Percentiles rank a stretch among this genome's conserved stretches.
These are phyloP conservation scores for Hemicordylus capensis DNA, from an alignment of 2,113 vertebrate genomes.

Conservation along the genomic window DNA sequence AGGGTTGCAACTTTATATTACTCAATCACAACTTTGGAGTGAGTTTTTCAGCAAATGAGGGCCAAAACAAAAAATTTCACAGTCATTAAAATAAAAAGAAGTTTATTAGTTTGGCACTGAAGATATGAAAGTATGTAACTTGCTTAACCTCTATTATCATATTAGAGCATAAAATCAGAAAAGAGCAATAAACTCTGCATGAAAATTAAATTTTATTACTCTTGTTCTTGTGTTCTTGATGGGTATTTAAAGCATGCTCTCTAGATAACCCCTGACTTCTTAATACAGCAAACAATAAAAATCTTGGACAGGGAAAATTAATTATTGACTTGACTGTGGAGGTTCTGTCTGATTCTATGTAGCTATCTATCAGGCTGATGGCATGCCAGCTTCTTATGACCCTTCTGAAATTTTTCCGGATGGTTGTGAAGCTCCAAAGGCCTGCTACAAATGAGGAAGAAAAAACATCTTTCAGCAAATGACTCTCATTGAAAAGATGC, in stretches of 20 bases:
- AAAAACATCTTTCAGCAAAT: slow-evolving; percentile 32
- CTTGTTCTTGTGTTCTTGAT: slow-evolving; percentile 13
- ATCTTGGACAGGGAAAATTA: slow-evolving; percentile 21
- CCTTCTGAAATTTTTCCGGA: slow-evolving; percentile 2
- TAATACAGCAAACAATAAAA: slow-evolving; percentile 22
- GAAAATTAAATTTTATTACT: slow-evolving; percentile 5
- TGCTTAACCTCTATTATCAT: slow-evolving; percentile 18
- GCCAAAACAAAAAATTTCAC: not conserved
- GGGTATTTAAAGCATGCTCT: not conserved
- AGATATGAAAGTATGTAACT: not conserved
- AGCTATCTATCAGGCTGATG: not conserved
- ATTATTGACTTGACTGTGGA: not conserved
- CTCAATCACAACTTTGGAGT: not conserved
- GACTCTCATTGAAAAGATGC: slow-evolving; percentile 38
- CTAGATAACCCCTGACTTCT: not conserved
- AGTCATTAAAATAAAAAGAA: slow-evolving; percentile 4
- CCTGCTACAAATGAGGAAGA: slow-evolving; percentile 39
- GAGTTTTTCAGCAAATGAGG: not conserved
- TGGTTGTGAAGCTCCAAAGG: slow-evolving; percentile 30
- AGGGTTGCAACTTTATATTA: not conserved
- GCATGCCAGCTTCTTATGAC: not conserved
- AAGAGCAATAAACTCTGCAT: not conserved
- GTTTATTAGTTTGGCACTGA: slow-evolving; percentile 15
- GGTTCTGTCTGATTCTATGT: slow-evolving; percentile 9
- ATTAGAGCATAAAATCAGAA: slow-evolving; percentile 11